phyloP scores from a whole-genome alignment of 2,797 vertebrate genomes.

The Chelonia mydas region DNA sequence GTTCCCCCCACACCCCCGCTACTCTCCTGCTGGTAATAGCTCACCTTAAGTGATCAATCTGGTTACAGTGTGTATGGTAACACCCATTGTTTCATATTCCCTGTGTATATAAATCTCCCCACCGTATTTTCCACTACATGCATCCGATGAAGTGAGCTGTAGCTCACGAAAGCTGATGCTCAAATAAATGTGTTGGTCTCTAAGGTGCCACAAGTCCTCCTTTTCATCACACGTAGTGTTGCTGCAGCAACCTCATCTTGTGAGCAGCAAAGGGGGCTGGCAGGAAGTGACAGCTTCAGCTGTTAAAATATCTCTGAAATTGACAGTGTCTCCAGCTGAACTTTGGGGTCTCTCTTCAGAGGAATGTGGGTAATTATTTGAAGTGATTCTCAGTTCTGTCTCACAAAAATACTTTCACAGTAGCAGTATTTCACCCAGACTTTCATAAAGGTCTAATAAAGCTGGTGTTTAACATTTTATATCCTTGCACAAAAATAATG shows the following conservation, averaged over 20 bases:
- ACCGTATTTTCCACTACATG: too few species aligned
- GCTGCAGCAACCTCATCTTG: background rate
- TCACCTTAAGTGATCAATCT: too few species aligned
- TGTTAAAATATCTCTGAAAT: background rate
- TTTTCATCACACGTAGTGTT: too few species aligned
- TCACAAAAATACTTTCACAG: slow-evolving; percentile 55
- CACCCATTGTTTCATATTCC: too few species aligned
- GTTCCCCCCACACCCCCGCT: too few species aligned
- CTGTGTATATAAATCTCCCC: too few species aligned
- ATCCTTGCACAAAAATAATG: slow-evolving; percentile 64
- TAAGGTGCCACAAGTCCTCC: too few species aligned
- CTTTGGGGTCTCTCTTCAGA: slow-evolving; percentile 41
- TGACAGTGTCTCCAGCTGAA: background rate
- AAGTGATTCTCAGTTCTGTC: slow-evolving; percentile 66
- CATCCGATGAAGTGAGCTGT: too few species aligned
- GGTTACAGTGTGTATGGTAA: too few species aligned
- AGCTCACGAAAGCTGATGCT: too few species aligned
- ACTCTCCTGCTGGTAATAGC: too few species aligned
- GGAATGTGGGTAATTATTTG: slow-evolving; percentile 47
- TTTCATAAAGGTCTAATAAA: slow-evolving; percentile 64
- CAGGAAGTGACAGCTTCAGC: background rate
- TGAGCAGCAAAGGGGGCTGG: background rate
- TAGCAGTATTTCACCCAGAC: slow-evolving; percentile 53
- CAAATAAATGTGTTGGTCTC: too few species aligned
- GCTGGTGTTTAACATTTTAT: slow-evolving; percentile 65